Evolutionary conservation across 2,113 vertebrate species (phyloP), one percentile per base, ranked within the genome.

Genomic region (Psophia crepitans): DNA sequence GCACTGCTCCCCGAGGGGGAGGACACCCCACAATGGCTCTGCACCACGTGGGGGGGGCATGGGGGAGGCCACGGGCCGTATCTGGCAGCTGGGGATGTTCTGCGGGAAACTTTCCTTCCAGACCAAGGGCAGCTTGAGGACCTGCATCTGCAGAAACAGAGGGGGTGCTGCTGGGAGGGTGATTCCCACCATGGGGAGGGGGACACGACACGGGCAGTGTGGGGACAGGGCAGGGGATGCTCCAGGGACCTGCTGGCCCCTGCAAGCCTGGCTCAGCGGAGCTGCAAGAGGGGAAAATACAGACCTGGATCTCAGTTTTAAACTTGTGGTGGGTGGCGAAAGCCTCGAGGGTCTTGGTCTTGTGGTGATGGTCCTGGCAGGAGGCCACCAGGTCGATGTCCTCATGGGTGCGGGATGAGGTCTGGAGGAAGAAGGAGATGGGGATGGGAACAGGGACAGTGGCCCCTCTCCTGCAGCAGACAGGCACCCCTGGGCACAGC

Each of bases 21-120:
- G 21, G 17, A 41, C n/a, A 56, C 60, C 49, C 61, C 83, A n/a
- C 3, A 27, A 39, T 0, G 3, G 43, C 64, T 32, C 80, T 46
- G 64, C 22, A 14, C 14, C 8, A 9, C 8, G 12, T 11, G 16
- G 26, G 35, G 8, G 49, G 21, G 9, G 20, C 14, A 8, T 4
- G 1, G 11, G 46, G 48, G 33, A 14, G 16, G 26, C 49, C 49
- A 13, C 24, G 24, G 44, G 4, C 10, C 16, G 1, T n/a, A 84
- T 57, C 63, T 63, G 84, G 51, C 96, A 96, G 87, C 91, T 95
- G 88, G 97, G 92, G 58, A 95, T 89, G 53, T 92, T 92, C 37
- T 95, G 95, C 33, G 97, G 93, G 35, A 97, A 94, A 53, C 94
- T 92, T 9, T 51, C 51, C 60, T 95, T 96, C 77, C 97, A 89